Conservation (phyloP, 2,113 vertebrate species). For the Pterophyllum scalare region DNA sequence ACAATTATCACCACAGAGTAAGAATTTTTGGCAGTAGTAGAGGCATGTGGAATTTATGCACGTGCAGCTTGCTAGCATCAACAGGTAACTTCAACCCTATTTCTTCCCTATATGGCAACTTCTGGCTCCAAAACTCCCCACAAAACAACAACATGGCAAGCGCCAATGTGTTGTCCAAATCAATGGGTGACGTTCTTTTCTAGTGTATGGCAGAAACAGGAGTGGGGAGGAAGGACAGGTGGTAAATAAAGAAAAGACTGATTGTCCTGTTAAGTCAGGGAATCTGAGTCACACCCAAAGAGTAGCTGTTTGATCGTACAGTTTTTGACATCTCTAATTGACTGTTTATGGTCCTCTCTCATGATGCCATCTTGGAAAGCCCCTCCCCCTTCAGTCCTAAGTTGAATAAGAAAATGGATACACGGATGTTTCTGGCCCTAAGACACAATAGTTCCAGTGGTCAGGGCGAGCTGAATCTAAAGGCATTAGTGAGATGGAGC, state of each 20-base stretch:
- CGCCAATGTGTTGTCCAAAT: neutral
- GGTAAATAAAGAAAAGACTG: neutral
- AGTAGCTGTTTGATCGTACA: neutral
- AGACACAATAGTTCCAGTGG: neutral
- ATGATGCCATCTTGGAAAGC: no score
- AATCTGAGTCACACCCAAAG: neutral
- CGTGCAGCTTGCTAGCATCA: neutral
- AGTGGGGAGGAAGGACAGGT: neutral
- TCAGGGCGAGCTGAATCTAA: neutral
- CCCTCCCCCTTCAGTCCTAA: no score
- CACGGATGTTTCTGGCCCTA: neutral
- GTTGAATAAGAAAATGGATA: no score
- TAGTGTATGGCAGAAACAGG: neutral
- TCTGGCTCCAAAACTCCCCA: neutral
- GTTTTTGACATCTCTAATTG: neutral
- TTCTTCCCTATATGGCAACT: neutral
- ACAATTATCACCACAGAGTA: neutral
- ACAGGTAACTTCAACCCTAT: neutral
- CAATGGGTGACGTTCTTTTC: accelerated
- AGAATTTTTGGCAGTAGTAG: neutral
- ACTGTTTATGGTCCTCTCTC: neutral
- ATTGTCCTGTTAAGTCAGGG: neutral
- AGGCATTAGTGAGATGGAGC: neutral
- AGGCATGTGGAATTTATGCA: neutral
- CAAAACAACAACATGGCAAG: neutral